Conservation (phyloP, 2,113 vertebrate genomes). For the Callospermophilus lateralis region DNA sequence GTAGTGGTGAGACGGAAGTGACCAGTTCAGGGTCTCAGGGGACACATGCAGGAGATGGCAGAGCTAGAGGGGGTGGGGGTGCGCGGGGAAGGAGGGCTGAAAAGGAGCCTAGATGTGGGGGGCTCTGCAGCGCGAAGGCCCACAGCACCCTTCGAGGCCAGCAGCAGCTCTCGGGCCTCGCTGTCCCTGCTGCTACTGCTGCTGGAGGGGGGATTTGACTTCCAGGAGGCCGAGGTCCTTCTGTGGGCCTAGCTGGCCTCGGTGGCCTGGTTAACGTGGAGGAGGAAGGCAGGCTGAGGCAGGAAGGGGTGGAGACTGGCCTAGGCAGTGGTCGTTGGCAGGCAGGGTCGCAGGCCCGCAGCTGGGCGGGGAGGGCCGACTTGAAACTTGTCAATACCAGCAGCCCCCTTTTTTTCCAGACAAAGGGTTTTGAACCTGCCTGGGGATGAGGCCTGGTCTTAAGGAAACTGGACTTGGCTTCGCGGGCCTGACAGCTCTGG, state of each 20-base stretch:
- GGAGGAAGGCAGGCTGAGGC: not conserved
- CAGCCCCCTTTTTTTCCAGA: constrained; percentile 73
- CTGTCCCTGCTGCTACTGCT: not conserved
- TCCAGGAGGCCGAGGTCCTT: no score
- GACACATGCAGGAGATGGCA: fast-evolving
- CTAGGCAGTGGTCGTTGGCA: not conserved
- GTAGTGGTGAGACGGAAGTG: not conserved
- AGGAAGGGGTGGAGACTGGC: not conserved
- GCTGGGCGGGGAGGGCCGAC: not conserved
- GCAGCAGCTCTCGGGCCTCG: not conserved
- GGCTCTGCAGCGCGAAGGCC: fast-evolving
- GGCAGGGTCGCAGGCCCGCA: not conserved
- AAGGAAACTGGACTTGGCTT: constrained; percentile 67
- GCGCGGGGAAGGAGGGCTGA: fast-evolving
- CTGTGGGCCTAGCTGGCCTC: not conserved
- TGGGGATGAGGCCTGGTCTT: constrained; percentile 72
- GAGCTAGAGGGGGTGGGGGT: fast-evolving
- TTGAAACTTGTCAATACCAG: not conserved
- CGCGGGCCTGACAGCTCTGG: constrained; percentile 41
- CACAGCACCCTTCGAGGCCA: not conserved
- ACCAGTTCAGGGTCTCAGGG: not conserved
- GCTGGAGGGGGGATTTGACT: not conserved
- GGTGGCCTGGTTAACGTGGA: not conserved
- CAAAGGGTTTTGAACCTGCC: constrained; percentile 45
- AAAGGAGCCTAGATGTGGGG: fast-evolving